Percentiles rank a stretch among this genome's conserved stretches.
Conservation (phyloP, 2,888 invertebrate species). For the Ethmia dodecea region DNA sequence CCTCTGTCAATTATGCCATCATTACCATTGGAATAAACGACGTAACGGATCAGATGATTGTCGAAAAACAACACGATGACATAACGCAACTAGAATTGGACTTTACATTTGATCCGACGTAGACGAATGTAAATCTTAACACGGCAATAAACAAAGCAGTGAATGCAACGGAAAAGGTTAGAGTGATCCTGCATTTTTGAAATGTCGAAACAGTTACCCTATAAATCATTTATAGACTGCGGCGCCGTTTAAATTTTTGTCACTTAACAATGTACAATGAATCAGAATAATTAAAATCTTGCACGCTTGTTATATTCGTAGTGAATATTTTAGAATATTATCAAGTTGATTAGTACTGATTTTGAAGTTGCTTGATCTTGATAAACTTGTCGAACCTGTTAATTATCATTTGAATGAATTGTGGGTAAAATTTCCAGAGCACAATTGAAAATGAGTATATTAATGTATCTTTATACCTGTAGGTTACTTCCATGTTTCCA, state of each 20-base stretch:
- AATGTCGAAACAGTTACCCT: constrained; percentile 55
- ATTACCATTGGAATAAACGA: constrained; percentile 74
- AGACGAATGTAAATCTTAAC: constrained; percentile 44
- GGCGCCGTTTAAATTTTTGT: constrained; percentile 55
- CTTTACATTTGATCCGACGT: constrained; percentile 22
- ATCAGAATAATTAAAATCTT: constrained; percentile 47
- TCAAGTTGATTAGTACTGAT: constrained; percentile 24
- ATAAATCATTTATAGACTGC: constrained; percentile 65
- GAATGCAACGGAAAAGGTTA: constrained; percentile 20
- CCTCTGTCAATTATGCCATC: constrained; percentile 76
- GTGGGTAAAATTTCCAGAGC: no score
- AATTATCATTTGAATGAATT: not conserved
- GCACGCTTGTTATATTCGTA: constrained; percentile 29
- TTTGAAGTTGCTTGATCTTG: constrained; percentile 22
- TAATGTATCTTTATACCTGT: not conserved
- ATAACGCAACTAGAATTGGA: constrained; percentile 35
- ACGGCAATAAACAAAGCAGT: constrained; percentile 32
- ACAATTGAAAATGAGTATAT: not conserved
- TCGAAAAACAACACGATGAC: constrained; percentile 64
- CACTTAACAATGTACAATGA: constrained; percentile 56
- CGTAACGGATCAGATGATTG: constrained; percentile 68
- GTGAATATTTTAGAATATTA: constrained; percentile 30
- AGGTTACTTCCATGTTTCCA: constrained; percentile 1
- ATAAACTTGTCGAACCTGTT: constrained; percentile 16
- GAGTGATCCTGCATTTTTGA: constrained; percentile 55